Evolutionary conservation across 2,888 invertebrate genomes (phyloP).

Genomic region (Keiferia lycopersicella): DNA sequence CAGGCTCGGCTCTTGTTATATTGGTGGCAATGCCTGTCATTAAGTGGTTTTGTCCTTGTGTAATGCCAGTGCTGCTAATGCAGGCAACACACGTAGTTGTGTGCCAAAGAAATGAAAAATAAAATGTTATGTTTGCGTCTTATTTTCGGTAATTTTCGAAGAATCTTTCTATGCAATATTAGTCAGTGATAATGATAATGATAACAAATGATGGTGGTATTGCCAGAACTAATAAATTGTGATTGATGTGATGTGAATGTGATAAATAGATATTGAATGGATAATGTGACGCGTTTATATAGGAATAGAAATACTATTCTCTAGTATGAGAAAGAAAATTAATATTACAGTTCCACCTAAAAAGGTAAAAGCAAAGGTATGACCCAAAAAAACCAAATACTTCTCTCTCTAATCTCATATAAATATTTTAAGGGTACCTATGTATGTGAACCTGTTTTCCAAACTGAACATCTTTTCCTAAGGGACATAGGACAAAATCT

Average conservation of each 20-base stretch:
- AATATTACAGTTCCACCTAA: constrained; percentile 42
- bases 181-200: constrained; percentile 9
- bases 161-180: background rate
- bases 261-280: background rate
- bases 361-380: constrained; percentile 34
- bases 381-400: too few relatives aligned
- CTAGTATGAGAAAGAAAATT: constrained; percentile 44
- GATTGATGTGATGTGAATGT: background rate
- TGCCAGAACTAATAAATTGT: background rate
- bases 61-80: constrained; percentile 22
- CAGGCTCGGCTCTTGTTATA: constrained; percentile 25
- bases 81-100: constrained; percentile 20
- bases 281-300: background rate
- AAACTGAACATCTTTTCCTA: too few relatives aligned
- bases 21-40: constrained; percentile 27
- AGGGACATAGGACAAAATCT: too few relatives aligned
- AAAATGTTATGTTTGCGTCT: background rate
- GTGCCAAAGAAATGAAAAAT: constrained; percentile 4
- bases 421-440: too few relatives aligned
- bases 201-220: background rate
- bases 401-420: too few relatives aligned
- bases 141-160: background rate
- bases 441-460: too few relatives aligned
- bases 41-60: constrained; percentile 23
- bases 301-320: background rate